Evolutionary conservation across 2,797 vertebrate species (phyloP).

Genomic region (Bucorvus abyssinicus): DNA sequence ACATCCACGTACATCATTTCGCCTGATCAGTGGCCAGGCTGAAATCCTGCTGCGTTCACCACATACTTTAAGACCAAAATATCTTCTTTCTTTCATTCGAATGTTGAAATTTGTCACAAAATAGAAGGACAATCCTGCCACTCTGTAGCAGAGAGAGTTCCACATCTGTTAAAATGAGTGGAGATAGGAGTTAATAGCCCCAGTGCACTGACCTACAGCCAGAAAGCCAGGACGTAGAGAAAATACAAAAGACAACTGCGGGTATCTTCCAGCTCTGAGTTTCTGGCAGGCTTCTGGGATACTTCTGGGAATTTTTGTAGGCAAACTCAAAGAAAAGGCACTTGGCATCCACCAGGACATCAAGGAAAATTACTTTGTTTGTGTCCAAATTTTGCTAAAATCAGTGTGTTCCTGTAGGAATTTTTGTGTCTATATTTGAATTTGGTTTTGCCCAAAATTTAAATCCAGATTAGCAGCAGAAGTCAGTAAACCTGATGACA

Average conservation of each 20-base stretch:
- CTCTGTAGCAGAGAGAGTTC: background rate
- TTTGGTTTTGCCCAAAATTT: background rate
- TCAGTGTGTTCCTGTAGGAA: background rate
- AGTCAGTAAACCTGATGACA: background rate
- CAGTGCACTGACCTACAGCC: background rate
- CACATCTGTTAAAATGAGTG: background rate
- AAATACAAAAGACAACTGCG: background rate
- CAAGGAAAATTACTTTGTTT: background rate
- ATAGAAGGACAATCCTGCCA: rapidly evolving
- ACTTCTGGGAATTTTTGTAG: background rate
- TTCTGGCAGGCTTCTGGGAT: background rate
- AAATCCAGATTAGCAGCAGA: background rate
- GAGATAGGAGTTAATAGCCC: background rate
- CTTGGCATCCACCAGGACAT: rapidly evolving
- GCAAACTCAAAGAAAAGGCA: background rate
- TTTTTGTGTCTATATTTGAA: background rate
- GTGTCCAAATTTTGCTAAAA: background rate
- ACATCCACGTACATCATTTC: background rate
- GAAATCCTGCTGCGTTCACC: background rate
- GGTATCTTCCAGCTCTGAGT: background rate
- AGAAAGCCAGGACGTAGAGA: background rate
- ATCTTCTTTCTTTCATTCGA: background rate
- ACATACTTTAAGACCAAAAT: background rate
- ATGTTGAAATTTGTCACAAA: background rate
- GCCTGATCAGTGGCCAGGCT: background rate